A percentile compares a stretch with the other conserved stretches of the same genome.
Conservation (phyloP, 2,888 invertebrate species). For the Hyalella azteca region DNA sequence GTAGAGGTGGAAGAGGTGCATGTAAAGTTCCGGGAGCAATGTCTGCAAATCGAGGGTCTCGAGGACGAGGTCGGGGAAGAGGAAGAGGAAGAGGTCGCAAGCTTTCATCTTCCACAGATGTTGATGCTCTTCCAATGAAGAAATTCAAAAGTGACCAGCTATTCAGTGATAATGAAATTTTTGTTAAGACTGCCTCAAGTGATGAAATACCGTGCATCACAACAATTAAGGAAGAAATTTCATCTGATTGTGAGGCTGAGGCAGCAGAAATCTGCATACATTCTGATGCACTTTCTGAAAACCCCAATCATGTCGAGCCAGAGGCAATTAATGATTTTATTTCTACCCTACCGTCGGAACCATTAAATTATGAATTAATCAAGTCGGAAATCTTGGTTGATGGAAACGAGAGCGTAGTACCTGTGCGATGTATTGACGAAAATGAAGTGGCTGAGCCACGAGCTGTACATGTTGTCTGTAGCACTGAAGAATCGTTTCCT, state of each 20-base stretch:
- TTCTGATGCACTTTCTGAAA: neutral
- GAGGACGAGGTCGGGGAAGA: too few relatives aligned
- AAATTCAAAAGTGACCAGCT: neutral
- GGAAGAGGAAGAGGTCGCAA: neutral
- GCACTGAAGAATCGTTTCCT: neutral
- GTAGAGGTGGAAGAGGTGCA: neutral
- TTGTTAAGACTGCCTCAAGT: neutral
- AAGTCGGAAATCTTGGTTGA: conserved; percentile 18
- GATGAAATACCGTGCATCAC: neutral
- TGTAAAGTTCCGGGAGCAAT: too few relatives aligned
- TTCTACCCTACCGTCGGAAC: neutral
- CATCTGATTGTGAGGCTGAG: neutral
- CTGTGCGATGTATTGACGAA: neutral
- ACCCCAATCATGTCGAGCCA: neutral
- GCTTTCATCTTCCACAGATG: neutral
- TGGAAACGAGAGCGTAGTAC: neutral
- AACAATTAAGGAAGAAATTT: neutral
- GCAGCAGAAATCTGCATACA: neutral
- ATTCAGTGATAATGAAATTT: neutral
- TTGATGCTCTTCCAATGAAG: too few relatives aligned
- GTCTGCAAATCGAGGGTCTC: too few relatives aligned
- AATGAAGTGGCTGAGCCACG: neutral
- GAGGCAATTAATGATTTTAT: neutral
- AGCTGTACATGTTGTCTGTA: neutral
- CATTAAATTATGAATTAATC: neutral